These are phyloP conservation scores for Drosophila flavopinicola DNA, from an alignment of 2,888 invertebrate genomes.

Conservation along the genomic window DNA sequence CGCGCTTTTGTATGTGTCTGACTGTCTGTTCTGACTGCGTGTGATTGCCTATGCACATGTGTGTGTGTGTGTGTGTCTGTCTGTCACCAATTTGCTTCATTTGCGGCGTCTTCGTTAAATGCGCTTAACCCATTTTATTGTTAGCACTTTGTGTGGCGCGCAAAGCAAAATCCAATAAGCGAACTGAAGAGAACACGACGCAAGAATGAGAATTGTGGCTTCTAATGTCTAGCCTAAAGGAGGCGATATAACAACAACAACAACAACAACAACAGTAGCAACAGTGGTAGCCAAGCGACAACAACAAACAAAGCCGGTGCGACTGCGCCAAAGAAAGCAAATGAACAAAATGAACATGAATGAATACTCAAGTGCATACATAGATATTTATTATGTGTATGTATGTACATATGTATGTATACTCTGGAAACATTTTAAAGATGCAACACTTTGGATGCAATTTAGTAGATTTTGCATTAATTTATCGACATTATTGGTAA, in stretches of 20 bases:
- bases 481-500: too few species aligned
- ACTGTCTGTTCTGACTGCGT: constrained; percentile 4
- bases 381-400: constrained; percentile 2
- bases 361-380: too few species aligned
- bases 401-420: neutral
- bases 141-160: constrained; percentile 31
- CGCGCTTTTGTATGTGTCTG: constrained; percentile 21
- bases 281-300: neutral
- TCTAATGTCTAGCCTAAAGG: constrained; percentile 14
- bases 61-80: constrained; percentile 12
- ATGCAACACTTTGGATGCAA: too few species aligned
- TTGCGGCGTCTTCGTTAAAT: constrained; percentile 42
- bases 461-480: too few species aligned
- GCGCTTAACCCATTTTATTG: constrained; percentile 61
- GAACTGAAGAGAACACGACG: constrained; percentile 27
- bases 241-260: constrained; percentile 30
- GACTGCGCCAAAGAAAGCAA: constrained; percentile 44
- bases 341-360: constrained; percentile 15
- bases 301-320: constrained; percentile 26
- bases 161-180: constrained; percentile 56
- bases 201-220: constrained; percentile 47
- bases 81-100: constrained; percentile 43
- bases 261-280: neutral
- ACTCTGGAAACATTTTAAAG: neutral
- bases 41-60: constrained; percentile 6